These are phyloP conservation scores for Cepphus grylle DNA, from an alignment of 2,113 vertebrate species.

Conservation along the genomic window DNA sequence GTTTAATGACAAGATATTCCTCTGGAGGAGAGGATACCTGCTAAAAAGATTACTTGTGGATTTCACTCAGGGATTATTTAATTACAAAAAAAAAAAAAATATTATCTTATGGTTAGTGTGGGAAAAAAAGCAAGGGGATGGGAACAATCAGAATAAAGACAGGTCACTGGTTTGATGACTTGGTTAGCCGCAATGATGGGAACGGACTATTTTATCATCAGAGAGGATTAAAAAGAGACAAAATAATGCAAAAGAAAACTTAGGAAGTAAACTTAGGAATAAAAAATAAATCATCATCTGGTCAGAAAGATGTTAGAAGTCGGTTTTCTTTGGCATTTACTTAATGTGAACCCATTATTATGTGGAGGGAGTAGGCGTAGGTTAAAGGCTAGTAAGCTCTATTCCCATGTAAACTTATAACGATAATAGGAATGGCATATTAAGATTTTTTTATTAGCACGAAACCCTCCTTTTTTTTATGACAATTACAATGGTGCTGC, in stretches of 20 bases:
- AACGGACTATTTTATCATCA: not conserved
- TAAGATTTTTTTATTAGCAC: not conserved
- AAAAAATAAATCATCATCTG: slow-evolving; percentile 29
- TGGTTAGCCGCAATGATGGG: not conserved
- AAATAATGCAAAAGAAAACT: slow-evolving; percentile 15
- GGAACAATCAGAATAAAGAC: not conserved
- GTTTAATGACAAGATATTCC: not conserved
- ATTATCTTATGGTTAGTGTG: not conserved
- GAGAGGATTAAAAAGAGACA: slow-evolving; percentile 24
- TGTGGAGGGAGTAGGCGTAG: not conserved
- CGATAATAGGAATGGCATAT: not conserved
- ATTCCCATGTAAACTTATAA: slow-evolving; percentile 3
- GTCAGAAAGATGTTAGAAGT: not conserved
- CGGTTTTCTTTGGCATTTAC: slow-evolving; percentile 50
- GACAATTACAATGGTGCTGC: not conserved
- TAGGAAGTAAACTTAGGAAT: slow-evolving; percentile 9
- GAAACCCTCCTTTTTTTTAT: not conserved
- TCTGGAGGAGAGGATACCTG: not conserved
- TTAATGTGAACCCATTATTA: slow-evolving; percentile 7
- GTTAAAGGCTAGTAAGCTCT: slow-evolving; percentile 7
- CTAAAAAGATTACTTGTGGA: not conserved
- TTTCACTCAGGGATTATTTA: not conserved
- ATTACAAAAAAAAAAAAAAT: not conserved
- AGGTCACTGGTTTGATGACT: not conserved
- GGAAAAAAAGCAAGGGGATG: slow-evolving; percentile 2